Evolutionary conservation across 2,888 invertebrate species (phyloP).

Genomic region (Dermolepida albohirtum): DNA sequence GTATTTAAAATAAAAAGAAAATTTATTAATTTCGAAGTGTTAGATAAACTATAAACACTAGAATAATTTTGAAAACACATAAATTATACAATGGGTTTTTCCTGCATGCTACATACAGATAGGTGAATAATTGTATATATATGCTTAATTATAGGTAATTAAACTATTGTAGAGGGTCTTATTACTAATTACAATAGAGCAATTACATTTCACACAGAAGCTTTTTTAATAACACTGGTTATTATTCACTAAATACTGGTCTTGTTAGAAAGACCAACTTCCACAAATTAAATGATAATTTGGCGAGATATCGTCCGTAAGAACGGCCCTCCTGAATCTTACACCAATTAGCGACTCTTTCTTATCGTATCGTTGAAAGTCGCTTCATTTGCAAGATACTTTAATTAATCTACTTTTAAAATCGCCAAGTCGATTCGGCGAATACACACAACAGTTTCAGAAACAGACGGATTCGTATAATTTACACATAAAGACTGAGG

Average conservation of each 20-base stretch:
- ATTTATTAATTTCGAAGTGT: no score
- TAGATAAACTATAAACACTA: no score
- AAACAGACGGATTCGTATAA: constrained; percentile 22
- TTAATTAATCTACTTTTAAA: constrained; percentile 52
- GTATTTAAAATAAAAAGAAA: no score
- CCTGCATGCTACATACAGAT: no score
- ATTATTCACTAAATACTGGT: constrained; percentile 6
- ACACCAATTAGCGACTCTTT: constrained; percentile 53
- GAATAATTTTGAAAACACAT: no score
- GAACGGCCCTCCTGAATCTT: constrained; percentile 46
- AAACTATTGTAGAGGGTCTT: background rate
- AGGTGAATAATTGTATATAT: no score
- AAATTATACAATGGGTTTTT: no score
- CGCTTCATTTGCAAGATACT: constrained; percentile 55
- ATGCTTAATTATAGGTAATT: no score
- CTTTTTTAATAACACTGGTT: background rate
- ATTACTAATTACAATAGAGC: background rate
- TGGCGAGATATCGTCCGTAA: constrained; percentile 1
- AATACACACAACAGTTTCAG: constrained; percentile 19
- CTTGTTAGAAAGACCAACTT: background rate
- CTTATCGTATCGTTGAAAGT: constrained; percentile 50
- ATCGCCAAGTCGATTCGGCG: constrained; percentile 17
- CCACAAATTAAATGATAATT: constrained; percentile 19
- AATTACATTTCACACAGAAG: background rate
- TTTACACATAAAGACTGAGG: constrained; percentile 31